Base-by-base conservation (phyloP, 2,888 invertebrate species). In the Himalopsyche japonica region DNA sequence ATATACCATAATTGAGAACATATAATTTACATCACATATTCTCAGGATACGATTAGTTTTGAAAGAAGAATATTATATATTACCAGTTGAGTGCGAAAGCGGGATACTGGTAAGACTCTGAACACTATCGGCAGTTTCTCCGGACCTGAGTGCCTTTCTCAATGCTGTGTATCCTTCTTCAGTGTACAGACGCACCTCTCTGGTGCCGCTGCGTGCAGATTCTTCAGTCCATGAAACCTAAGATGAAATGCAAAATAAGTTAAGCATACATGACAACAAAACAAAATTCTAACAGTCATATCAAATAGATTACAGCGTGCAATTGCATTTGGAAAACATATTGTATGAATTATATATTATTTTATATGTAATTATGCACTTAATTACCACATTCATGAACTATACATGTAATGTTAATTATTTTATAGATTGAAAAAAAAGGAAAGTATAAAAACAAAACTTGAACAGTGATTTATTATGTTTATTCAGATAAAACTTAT, bases 141-240 rank as follows among this genome's bases (percentile, higher is more conserved):
- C 95, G 84, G 94, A 92, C 80, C 96, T 94, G 87, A 95, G 92
- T 6, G 96, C 97, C 90, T 98, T 98, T 84, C 97, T 95, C 82
- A 98, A 93, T 7, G 95, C 94, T 0, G 96, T 95, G 91, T 96
- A 98, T 85, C 97, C 97, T 89, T 99, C 98, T 91, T 99, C 98
- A 88, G 98, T 98, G 88, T 96, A 96, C 27, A 99, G 92, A 86
- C 95, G 95, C 79, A 99, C 93, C 84, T 94, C 93, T 88, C 97
- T 96, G 79, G 95, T 94, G 37, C 98, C 98, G 78, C 97, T 95
- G 82, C 95, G 94, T 0, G 97, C 95, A 88, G 95, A 95, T 87
- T 98, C 98, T 89, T 98, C 97, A 12, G 96, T 96, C 97, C 98
- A 98, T 88, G 98, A 98, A 32, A 99, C 95, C 96, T 98, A 89